phyloP scores from a whole-genome alignment of 23 tunicate species.

The Styela clava region DNA sequence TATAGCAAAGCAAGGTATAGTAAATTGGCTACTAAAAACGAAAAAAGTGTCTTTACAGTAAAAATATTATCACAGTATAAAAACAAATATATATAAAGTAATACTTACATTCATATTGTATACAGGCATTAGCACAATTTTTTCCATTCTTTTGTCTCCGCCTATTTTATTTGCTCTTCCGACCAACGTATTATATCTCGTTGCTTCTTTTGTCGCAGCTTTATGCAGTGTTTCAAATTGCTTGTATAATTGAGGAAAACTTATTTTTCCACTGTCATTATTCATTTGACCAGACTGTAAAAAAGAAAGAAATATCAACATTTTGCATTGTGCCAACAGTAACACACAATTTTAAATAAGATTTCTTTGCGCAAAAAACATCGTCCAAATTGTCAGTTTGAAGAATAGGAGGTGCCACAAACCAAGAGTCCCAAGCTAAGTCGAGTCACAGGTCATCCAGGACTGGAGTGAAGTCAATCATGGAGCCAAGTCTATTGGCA shows the following conservation, averaged over 20 bases:
- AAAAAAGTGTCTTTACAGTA: too few relatives aligned
- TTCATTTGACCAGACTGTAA: constrained; percentile 74
- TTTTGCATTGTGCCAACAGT: not conserved
- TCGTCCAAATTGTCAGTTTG: too few relatives aligned
- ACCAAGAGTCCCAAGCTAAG: too few relatives aligned
- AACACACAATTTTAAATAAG: too few relatives aligned
- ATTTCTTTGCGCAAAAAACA: too few relatives aligned
- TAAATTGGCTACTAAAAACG: too few relatives aligned
- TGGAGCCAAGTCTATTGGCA: too few relatives aligned
- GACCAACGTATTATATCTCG: constrained; percentile 65
- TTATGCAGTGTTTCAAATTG: constrained; percentile 72
- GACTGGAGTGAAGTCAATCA: too few relatives aligned
- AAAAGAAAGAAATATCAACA: not conserved
- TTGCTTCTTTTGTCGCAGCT: constrained; percentile 57
- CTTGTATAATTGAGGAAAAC: constrained; percentile 50
- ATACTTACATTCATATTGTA: constrained; percentile 67
- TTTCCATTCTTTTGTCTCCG: constrained; percentile 89
- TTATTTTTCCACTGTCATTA: constrained; percentile 44
- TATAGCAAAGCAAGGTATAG: too few relatives aligned
- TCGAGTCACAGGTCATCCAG: too few relatives aligned
- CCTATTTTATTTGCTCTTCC: constrained; percentile 86
- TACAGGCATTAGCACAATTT: constrained; percentile 91
- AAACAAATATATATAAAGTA: not conserved
- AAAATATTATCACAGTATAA: too few relatives aligned
- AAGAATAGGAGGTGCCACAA: too few relatives aligned